phyloP scores from a whole-genome alignment of 2,888 invertebrate genomes.

The Blera fallax region DNA sequence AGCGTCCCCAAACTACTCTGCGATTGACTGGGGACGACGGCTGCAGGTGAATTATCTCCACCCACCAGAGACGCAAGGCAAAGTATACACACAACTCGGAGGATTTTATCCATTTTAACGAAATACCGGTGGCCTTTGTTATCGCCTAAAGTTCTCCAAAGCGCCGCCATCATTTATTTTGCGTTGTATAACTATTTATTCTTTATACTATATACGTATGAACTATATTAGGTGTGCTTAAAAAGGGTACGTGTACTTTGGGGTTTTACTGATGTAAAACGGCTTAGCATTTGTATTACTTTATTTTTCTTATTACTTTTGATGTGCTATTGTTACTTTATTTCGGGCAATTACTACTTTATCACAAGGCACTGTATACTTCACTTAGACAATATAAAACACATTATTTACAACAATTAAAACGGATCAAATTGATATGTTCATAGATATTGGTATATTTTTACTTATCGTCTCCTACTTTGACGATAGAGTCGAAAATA shows the following conservation, averaged over 20 bases:
- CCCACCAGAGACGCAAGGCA: conserved; percentile 32
- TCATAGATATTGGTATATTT: conserved; percentile 21
- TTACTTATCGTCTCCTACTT: neutral
- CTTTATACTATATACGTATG: conserved; percentile 21
- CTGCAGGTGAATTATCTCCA: conserved; percentile 47
- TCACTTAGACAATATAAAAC: conserved; percentile 33
- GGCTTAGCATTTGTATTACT: conserved; percentile 19
- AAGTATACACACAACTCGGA: conserved; percentile 36
- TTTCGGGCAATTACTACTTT: conserved; percentile 8
- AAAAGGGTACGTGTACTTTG: neutral
- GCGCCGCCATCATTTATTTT: conserved; percentile 43
- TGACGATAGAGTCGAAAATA: conserved; percentile 4
- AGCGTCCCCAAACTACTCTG: conserved; percentile 14
- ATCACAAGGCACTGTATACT: conserved; percentile 65
- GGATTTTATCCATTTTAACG: conserved; percentile 13
- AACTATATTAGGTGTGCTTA: neutral
- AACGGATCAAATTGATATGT: conserved; percentile 30
- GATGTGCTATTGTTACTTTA: conserved; percentile 33
- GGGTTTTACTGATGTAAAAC: conserved; percentile 4
- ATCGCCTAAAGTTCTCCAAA: conserved; percentile 37
- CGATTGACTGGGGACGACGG: conserved; percentile 19
- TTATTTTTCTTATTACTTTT: neutral
- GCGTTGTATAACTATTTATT: conserved; percentile 25
- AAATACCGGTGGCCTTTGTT: conserved; percentile 18
- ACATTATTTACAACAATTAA: conserved; percentile 19